These are phyloP conservation scores for Cephus pulcher DNA, from an alignment of 2,888 invertebrate genomes.

Conservation along the genomic window DNA sequence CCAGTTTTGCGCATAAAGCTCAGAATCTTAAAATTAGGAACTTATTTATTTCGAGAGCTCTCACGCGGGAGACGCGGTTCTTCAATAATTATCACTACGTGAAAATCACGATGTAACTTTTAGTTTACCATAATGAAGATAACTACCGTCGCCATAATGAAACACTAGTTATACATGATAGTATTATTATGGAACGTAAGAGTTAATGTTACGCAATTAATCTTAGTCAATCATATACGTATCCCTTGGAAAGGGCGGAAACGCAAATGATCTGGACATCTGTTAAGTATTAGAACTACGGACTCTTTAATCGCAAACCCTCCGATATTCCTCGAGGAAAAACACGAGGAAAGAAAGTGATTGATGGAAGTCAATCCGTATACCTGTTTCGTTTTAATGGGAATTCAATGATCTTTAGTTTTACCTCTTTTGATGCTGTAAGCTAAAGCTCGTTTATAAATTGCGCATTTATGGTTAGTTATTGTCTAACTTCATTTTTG, in stretches of 20 bases:
- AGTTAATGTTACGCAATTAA: neutral
- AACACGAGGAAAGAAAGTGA: neutral
- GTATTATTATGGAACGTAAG: neutral
- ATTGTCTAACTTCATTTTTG: neutral
- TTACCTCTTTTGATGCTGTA: neutral
- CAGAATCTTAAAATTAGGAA: slow-evolving; percentile 14
- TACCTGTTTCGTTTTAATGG: neutral
- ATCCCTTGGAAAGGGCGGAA: neutral
- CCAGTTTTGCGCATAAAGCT: slow-evolving; percentile 53
- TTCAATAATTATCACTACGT: neutral
- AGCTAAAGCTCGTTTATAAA: neutral
- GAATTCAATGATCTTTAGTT: neutral
- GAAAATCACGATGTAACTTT: neutral
- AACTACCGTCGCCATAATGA: neutral
- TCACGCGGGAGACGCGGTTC: neutral
- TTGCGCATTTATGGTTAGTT: neutral
- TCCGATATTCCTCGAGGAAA: neutral
- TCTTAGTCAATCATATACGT: neutral
- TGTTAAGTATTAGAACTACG: neutral
- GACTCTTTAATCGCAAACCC: neutral
- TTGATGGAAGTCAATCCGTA: neutral
- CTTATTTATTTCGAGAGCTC: slow-evolving; percentile 18
- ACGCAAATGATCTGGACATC: neutral
- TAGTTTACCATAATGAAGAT: neutral
- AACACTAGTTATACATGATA: neutral